Evolutionary conservation across 1,140 invertebrate species (phyloP).

Genomic region (Conus ventricosus): DNA sequence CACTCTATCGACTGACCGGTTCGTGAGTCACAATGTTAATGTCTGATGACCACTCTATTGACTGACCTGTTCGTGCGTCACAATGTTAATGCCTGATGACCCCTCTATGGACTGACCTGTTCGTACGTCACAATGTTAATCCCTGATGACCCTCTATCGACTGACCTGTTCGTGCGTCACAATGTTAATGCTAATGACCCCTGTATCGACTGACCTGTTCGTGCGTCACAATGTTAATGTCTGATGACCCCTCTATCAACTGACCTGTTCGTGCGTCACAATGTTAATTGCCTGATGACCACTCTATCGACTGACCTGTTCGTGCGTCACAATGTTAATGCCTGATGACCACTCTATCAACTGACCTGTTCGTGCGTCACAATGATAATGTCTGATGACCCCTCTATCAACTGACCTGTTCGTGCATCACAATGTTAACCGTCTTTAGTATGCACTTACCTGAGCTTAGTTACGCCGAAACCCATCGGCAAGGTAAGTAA

Average conservation of each 20-base stretch:
- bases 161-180: conserved; percentile 54
- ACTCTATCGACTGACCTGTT: conserved; percentile 41
- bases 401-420: conserved; percentile 42
- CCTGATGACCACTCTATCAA: conserved; percentile 48
- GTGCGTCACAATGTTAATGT: conserved; percentile 53
- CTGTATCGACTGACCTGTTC: conserved; percentile 43
- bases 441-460: too few relatives aligned
- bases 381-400: too few relatives aligned
- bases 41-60: neutral
- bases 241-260: too few relatives aligned
- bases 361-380: too few relatives aligned
- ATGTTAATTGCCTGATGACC: too few relatives aligned
- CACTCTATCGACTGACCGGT: too few relatives aligned
- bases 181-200: conserved; percentile 43
- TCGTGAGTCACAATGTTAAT: too few relatives aligned
- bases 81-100: conserved; percentile 51
- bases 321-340: conserved; percentile 53
- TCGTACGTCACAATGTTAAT: too few relatives aligned
- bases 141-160: neutral
- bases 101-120: too few relatives aligned
- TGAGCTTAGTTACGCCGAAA: too few relatives aligned
- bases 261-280: too few relatives aligned
- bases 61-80: conserved; percentile 53
- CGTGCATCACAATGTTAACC: conserved; percentile 53
- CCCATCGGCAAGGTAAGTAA: too few relatives aligned